phyloP scores from a whole-genome alignment of 2,888 invertebrate species.

The Drosophila aldrichi region DNA sequence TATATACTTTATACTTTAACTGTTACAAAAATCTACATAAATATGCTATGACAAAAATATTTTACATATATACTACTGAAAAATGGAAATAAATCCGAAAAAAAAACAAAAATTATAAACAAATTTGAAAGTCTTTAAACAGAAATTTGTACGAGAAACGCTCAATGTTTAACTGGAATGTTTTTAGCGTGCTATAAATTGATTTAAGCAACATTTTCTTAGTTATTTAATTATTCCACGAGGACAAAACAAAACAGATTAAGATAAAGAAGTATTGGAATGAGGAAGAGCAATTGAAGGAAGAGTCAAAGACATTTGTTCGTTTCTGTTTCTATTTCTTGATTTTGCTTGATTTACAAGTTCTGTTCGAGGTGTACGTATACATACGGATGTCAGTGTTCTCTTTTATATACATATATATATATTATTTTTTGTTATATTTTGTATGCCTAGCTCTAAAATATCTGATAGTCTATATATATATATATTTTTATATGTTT shows the following conservation, averaged over 20 bases:
- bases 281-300: constrained; percentile 1
- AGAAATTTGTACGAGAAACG: constrained; percentile 56
- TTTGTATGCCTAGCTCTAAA: constrained; percentile 67
- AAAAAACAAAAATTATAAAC: background rate
- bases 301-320: constrained; percentile 69
- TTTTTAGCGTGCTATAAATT: constrained; percentile 67
- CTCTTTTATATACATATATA: background rate
- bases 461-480: constrained; percentile 36
- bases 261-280: background rate
- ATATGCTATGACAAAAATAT: constrained; percentile 66
- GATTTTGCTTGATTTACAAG: constrained; percentile 42
- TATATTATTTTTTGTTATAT: constrained; percentile 50
- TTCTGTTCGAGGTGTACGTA: constrained; percentile 34
- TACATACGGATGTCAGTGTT: constrained; percentile 29
- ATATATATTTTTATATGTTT: constrained; percentile 76
- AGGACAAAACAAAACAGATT: background rate
- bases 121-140: constrained; percentile 34
- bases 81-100: constrained; percentile 5
- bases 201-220: constrained; percentile 57
- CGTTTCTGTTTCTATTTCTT: constrained; percentile 26
- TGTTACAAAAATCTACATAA: constrained; percentile 67
- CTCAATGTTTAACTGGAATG: constrained; percentile 74
- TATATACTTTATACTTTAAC: constrained; percentile 80
- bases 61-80: constrained; percentile 52
- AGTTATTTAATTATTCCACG: constrained; percentile 65